Percentiles rank a stretch among this genome's conserved stretches.
phyloP scores from a whole-genome alignment of 2,797 vertebrate species.

The Orientallactaga sibirica region DNA sequence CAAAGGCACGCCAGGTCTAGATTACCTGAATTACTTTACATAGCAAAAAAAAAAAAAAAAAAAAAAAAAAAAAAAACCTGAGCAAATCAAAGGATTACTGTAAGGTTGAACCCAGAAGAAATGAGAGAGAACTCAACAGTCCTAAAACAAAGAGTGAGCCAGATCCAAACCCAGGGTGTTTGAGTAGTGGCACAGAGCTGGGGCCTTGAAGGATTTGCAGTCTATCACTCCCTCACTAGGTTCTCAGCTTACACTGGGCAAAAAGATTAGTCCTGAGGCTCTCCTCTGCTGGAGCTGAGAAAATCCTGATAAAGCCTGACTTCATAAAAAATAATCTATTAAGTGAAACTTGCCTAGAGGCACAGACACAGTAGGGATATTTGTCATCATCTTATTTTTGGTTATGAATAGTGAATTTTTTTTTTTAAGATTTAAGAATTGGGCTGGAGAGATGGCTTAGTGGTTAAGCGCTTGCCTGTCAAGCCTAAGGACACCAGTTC shows the following conservation, averaged over 20 bases:
- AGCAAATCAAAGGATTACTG: conserved; percentile 14
- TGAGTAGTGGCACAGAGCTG: neutral
- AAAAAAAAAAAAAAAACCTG: neutral
- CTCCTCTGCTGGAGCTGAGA: neutral
- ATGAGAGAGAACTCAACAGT: neutral
- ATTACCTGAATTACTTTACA: neutral
- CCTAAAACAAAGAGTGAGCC: neutral
- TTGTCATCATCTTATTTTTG: neutral
- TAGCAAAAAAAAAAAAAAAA: neutral
- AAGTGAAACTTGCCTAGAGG: neutral
- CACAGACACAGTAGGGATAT: neutral
- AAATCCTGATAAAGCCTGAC: neutral
- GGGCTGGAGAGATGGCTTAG: no score
- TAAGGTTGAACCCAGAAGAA: neutral
- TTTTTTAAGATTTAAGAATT: neutral
- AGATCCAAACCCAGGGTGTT: neutral
- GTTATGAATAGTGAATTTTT: neutral
- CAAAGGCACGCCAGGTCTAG: neutral
- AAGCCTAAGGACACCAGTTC: no score
- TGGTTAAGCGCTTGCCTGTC: no score
- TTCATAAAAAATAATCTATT: neutral
- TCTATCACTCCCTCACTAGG: neutral
- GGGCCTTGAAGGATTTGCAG: neutral
- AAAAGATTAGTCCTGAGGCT: neutral
- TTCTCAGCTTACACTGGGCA: neutral